Percentiles rank a stretch among this genome's conserved stretches.
These are phyloP conservation scores for Lepeophtheirus nordmannii DNA, from an alignment of 2,888 invertebrate genomes.

Conservation along the genomic window DNA sequence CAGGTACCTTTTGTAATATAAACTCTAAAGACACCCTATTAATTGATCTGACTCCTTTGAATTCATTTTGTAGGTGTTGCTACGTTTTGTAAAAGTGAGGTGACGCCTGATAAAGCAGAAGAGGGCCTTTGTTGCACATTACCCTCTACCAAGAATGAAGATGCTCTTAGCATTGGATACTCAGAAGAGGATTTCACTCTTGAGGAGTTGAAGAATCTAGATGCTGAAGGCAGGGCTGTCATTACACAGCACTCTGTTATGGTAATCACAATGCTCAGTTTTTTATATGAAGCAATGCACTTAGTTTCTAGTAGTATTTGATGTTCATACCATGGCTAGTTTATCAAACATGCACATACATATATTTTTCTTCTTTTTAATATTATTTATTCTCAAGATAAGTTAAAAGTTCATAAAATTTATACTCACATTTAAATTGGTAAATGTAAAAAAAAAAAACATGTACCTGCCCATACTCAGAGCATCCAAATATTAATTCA, in stretches of 20 bases:
- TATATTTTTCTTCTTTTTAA: too few relatives aligned
- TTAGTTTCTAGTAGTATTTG: too few relatives aligned
- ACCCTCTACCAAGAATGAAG: slow-evolving; percentile 25
- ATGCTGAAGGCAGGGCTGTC: slow-evolving; percentile 38
- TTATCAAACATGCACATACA: too few relatives aligned
- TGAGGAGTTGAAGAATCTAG: slow-evolving; percentile 35
- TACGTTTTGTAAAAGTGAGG: slow-evolving; percentile 35
- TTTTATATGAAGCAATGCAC: background rate
- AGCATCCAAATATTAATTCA: too few relatives aligned
- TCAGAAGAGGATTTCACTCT: slow-evolving; percentile 30
- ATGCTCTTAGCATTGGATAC: slow-evolving; percentile 32
- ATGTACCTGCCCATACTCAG: too few relatives aligned
- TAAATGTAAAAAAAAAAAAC: too few relatives aligned
- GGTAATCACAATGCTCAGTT: background rate
- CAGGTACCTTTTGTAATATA: slow-evolving; percentile 28
- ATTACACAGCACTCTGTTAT: slow-evolving; percentile 35
- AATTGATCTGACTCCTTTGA: too few relatives aligned
- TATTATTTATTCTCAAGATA: too few relatives aligned
- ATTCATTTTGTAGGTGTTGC: slow-evolving; percentile 32
- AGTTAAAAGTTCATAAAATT: too few relatives aligned
- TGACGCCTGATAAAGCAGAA: slow-evolving; percentile 35
- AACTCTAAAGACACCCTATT: too few relatives aligned
- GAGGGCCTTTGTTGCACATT: slow-evolving; percentile 35
- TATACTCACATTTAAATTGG: too few relatives aligned
- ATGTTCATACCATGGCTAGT: too few relatives aligned